phyloP scores from a whole-genome alignment of 2,888 invertebrate species.

The Eupithecia pulchellata region DNA sequence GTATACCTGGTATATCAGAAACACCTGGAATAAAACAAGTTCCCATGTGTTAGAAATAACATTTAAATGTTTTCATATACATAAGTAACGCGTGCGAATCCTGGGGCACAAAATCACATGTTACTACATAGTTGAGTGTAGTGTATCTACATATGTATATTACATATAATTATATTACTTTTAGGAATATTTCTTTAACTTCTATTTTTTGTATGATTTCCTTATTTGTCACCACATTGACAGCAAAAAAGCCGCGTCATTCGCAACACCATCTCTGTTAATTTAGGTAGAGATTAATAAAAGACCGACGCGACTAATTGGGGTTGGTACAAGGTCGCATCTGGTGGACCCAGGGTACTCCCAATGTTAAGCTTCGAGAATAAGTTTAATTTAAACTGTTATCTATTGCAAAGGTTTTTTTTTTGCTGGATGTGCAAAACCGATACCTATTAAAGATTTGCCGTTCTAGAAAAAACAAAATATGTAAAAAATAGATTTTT shows the following conservation, averaged over 20 bases:
- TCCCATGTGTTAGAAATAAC: neutral
- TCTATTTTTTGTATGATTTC: neutral
- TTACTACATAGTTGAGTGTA: neutral
- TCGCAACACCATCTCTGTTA: conserved; percentile 65
- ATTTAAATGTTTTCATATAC: no score
- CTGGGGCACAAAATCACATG: no score
- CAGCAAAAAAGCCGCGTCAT: conserved; percentile 66
- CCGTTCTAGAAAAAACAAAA: neutral
- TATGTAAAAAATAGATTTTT: neutral
- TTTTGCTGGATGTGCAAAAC: neutral
- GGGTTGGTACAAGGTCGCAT: conserved; percentile 70
- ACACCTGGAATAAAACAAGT: neutral
- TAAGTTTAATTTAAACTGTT: neutral
- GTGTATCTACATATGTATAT: neutral
- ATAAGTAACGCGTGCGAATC: no score
- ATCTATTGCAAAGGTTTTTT: neutral
- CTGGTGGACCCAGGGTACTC: conserved; percentile 32
- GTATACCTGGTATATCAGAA: neutral
- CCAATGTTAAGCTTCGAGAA: neutral
- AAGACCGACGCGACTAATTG: conserved; percentile 72
- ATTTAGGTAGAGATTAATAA: conserved; percentile 76
- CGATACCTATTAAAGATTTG: neutral
- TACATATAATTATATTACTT: neutral
- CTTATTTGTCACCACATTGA: conserved; percentile 42
- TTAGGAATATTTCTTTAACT: neutral